These are phyloP conservation scores for Odocoileus virginianus DNA, from an alignment of 2,113 vertebrate genomes.

Conservation along the genomic window DNA sequence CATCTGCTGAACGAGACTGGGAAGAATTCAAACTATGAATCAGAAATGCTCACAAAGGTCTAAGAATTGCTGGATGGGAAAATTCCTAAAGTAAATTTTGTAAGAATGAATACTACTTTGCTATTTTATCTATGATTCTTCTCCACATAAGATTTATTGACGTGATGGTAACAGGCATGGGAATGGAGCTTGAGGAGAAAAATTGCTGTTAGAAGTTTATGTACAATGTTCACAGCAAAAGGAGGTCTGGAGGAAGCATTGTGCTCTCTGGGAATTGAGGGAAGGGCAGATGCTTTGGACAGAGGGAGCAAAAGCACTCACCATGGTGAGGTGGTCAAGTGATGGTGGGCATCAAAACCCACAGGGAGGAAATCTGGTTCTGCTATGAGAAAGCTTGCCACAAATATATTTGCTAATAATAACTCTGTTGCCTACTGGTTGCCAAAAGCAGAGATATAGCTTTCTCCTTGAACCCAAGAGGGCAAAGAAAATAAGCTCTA, in stretches of 20 bases:
- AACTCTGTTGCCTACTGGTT: background rate
- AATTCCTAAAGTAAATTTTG: background rate
- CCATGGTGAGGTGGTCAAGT: too few species aligned
- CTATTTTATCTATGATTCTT: background rate
- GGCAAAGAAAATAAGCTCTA: conserved; percentile 22
- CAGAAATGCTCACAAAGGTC: background rate
- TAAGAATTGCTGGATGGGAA: background rate
- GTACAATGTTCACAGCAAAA: background rate
- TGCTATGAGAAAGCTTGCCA: background rate
- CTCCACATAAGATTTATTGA: background rate
- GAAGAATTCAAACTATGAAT: background rate
- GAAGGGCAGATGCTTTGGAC: accelerated
- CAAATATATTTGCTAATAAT: conserved; percentile 22
- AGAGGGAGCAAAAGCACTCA: background rate
- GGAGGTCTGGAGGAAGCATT: background rate
- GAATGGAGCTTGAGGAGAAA: background rate
- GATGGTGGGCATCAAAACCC: background rate
- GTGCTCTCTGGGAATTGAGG: background rate
- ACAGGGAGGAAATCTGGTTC: background rate
- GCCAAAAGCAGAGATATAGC: background rate
- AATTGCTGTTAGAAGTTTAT: background rate
- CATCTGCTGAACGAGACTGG: conserved; percentile 84
- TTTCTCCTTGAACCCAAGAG: conserved; percentile 42
- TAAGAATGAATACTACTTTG: background rate
- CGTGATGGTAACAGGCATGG: background rate